These are phyloP conservation scores for Cheilosia scutellata DNA, from an alignment of 2,888 invertebrate genomes.

Conservation along the genomic window DNA sequence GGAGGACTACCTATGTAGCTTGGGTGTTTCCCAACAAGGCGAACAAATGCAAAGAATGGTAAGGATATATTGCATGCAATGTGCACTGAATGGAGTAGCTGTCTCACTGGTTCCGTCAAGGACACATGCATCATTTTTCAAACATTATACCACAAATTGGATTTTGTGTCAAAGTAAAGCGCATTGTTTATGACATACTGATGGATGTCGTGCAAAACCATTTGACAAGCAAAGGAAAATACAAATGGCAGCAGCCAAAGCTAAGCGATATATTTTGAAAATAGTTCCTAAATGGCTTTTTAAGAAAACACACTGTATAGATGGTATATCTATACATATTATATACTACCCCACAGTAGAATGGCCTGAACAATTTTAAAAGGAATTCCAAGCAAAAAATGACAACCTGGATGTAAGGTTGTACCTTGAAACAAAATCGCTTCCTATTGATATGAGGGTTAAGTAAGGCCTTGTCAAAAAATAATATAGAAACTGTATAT, in stretches of 20 bases:
- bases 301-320: no score
- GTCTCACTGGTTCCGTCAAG: constrained; percentile 33
- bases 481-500: no score
- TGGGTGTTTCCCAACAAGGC: neutral
- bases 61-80: constrained; percentile 31
- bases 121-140: constrained; percentile 49
- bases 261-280: neutral
- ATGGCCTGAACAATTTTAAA: no score
- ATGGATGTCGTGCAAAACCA: constrained; percentile 47
- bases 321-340: no score
- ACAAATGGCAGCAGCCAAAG: constrained; percentile 1
- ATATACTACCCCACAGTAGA: no score
- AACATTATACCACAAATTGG: constrained; percentile 51
- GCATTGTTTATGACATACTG: constrained; percentile 51
- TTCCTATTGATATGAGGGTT: no score
- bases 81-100: constrained; percentile 5
- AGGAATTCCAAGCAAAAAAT: no score
- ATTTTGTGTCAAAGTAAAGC: constrained; percentile 48
- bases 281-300: no score
- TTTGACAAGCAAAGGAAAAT: constrained; percentile 39
- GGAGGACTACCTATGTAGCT: neutral
- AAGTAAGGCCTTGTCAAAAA: no score
- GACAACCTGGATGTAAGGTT: no score
- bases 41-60: constrained; percentile 22
- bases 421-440: no score